A percentile compares a stretch with the other conserved stretches of the same genome.
phyloP scores from a whole-genome alignment of 1,140 invertebrate species.

The Eulimnadia texana region DNA sequence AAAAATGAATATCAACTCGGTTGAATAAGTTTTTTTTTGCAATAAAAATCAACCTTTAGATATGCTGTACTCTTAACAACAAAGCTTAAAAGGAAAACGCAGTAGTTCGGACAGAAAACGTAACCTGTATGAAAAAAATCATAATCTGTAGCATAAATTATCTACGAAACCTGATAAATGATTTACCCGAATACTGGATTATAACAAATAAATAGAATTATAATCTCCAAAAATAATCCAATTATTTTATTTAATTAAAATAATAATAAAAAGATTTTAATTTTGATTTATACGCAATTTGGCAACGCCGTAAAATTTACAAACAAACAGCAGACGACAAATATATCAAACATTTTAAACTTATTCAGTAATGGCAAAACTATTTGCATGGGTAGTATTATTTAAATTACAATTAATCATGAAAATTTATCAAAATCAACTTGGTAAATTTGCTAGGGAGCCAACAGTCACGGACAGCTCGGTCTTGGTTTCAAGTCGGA shows the following conservation, averaged over 20 bases:
- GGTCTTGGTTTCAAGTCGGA: slow-evolving; percentile 50
- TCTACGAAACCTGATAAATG: no score
- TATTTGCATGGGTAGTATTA: not conserved
- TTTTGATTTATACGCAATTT: not conserved
- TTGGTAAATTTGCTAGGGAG: slow-evolving; percentile 41
- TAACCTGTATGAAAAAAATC: no score
- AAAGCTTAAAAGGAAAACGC: no score
- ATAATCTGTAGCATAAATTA: no score
- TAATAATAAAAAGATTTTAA: not conserved
- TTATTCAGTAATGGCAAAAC: not conserved
- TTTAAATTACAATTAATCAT: not conserved
- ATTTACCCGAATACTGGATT: no score
- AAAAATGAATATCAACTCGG: slow-evolving; percentile 6
- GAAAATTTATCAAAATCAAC: slow-evolving; percentile 9
- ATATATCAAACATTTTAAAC: not conserved
- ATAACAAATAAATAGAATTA: no score
- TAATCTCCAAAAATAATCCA: no score
- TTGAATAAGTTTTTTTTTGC: slow-evolving; percentile 6
- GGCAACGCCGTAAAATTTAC: not conserved
- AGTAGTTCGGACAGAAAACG: no score
- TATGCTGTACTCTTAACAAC: no score
- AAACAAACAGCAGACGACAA: not conserved
- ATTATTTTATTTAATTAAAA: not conserved
- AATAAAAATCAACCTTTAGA: no score
- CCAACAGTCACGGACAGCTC: slow-evolving; percentile 70